Percentiles rank a stretch among this genome's conserved stretches.
phyloP scores from a whole-genome alignment of 2,888 invertebrate genomes.

The Prosapia bicincta region DNA sequence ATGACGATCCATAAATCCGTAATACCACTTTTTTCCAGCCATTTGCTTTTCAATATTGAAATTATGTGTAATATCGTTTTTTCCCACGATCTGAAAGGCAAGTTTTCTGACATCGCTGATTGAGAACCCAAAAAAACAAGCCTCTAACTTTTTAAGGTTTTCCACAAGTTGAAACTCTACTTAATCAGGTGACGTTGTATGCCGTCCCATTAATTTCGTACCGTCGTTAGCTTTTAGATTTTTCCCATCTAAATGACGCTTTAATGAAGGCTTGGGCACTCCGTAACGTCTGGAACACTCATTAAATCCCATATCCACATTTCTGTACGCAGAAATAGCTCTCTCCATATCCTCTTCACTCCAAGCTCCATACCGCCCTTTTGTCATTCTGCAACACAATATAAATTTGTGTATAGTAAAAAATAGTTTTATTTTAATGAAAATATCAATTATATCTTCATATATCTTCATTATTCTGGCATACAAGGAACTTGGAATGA shows the following conservation, averaged over 20 bases:
- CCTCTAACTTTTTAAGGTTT: constrained; percentile 3
- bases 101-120: constrained; percentile 8
- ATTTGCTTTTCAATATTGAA: neutral
- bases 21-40: neutral
- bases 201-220: neutral
- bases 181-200: neutral
- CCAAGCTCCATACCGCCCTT: constrained; percentile 15
- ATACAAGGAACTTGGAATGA: no score
- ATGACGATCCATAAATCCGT: neutral
- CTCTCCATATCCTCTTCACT: constrained; percentile 6
- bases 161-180: neutral
- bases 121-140: constrained; percentile 6
- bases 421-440: no score
- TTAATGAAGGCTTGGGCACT: constrained; percentile 2
- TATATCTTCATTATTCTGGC: no score
- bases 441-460: no score
- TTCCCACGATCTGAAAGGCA: constrained; percentile 4
- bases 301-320: constrained; percentile 14
- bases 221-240: constrained; percentile 3
- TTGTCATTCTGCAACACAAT: constrained; percentile 12
- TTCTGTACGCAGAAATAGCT: constrained; percentile 4
- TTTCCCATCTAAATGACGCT: neutral
- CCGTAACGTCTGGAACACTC: constrained; percentile 9
- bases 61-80: neutral
- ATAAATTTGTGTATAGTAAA: no score